Base-by-base conservation (phyloP, 2,113 vertebrate species). In the Marmota flaviventris region DNA sequence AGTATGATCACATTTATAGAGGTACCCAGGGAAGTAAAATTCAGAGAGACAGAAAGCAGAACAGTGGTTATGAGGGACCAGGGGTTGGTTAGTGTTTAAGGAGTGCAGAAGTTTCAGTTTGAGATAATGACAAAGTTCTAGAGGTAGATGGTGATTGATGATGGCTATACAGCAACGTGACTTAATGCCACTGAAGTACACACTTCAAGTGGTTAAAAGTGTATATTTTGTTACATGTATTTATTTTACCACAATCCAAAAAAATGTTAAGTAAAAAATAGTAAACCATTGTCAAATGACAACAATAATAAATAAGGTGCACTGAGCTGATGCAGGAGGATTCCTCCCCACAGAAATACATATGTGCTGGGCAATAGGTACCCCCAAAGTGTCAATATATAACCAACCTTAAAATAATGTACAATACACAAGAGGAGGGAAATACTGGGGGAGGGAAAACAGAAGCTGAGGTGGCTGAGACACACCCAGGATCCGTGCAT, bases 251-350 rank as follows among this genome's bases (percentile, higher is more conserved):
- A 89, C 12, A 77, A 76, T 76, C 9, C 58, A 81, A 87, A 81
- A 87, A 39, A 69, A 45, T n/a, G 24, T 13, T 81, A 76, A 89
- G 69, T 75, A 93, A 91, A 91, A 96, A 93, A 73, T 89, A 89
- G 34, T 16, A 72, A 51, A 8, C 17, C 27, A 85, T 45, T n/a
- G 42, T 75, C 42, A 72, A 70, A 73, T 24, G 39, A 79, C 4
- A 63, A 14, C 58, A 63, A 14, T 61, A 79, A 76, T 61, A 82
- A 86, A 27, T 65, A 87, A 86, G 11, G 22, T 48, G 11, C 32
- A 25, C 48, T 48, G 11, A 73, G n/a, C 56, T 70, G 5, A 63
- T 67, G 39, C 53, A 37, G 5, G 88, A 93, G 73, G 25, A 67
- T n/a, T 24, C 39, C 42, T 84, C 81, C 75, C 69, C 37, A 84